A percentile compares a stretch with the other conserved stretches of the same genome.
Evolutionary conservation across 2,113 vertebrate species (phyloP).

Genomic region (Neogale vison): DNA sequence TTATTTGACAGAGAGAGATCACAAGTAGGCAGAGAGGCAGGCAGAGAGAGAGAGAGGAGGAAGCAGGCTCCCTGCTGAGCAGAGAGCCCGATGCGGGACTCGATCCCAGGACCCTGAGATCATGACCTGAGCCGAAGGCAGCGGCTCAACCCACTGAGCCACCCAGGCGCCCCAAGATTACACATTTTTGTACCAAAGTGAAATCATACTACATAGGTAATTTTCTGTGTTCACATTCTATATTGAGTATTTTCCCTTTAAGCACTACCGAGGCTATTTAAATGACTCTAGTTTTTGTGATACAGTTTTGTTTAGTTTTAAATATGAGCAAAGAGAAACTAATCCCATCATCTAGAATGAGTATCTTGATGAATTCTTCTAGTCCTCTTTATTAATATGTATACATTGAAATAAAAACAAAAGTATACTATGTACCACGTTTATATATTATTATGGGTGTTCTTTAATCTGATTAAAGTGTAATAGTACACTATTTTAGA

Average conservation of each 20-base stretch:
- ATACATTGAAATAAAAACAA: background rate
- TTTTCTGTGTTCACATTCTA: background rate
- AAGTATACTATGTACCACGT: background rate
- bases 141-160: no score
- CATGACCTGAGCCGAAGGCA: no score
- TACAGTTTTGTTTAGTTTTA: background rate
- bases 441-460: background rate
- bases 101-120: no score
- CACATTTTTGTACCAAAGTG: background rate
- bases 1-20: no score
- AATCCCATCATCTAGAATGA: background rate
- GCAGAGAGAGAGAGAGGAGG: no score
- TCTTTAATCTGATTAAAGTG: slow-evolving; percentile 41
- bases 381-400: background rate
- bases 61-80: no score
- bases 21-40: no score
- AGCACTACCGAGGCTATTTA: background rate
- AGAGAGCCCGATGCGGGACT: no score
- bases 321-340: background rate
- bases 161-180: no score
- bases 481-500: background rate
- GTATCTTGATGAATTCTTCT: background rate
- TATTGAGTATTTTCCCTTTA: slow-evolving; percentile 5
- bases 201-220: background rate
- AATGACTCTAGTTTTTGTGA: background rate